These are phyloP conservation scores for Odocoileus virginianus DNA, from an alignment of 2,113 vertebrate genomes.

Conservation along the genomic window DNA sequence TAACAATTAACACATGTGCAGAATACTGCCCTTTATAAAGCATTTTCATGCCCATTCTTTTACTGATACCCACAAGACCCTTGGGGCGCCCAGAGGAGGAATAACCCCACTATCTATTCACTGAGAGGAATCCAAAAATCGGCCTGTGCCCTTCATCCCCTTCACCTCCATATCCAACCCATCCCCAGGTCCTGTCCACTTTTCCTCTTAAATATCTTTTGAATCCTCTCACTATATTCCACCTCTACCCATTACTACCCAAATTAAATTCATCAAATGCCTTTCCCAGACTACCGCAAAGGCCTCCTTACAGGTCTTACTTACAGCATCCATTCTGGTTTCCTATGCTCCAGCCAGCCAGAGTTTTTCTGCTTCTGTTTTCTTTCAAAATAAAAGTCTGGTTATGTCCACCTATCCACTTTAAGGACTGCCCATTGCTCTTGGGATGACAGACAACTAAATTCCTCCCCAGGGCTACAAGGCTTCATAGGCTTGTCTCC, in stretches of 20 bases:
- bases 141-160: neutral
- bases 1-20: neutral
- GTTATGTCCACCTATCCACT: neutral
- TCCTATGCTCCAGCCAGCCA: neutral
- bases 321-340: neutral
- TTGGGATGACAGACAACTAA: neutral
- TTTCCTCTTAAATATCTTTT: neutral
- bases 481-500: neutral
- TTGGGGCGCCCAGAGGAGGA: neutral
- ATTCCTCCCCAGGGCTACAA: neutral
- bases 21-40: neutral
- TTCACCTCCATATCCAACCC: neutral
- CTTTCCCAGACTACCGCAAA: neutral
- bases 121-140: neutral
- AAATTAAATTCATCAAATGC: neutral
- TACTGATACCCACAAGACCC: neutral
- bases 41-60: neutral
- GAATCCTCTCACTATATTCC: neutral
- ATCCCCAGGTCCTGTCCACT: neutral
- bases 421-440: neutral
- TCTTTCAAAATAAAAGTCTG: neutral
- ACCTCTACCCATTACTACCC: neutral
- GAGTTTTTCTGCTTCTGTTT: neutral
- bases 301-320: neutral
- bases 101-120: neutral